A percentile compares a stretch with the other conserved stretches of the same genome.
Evolutionary conservation across 2,797 vertebrate genomes (phyloP).

Genomic region (Trichosurus vulpecula): DNA sequence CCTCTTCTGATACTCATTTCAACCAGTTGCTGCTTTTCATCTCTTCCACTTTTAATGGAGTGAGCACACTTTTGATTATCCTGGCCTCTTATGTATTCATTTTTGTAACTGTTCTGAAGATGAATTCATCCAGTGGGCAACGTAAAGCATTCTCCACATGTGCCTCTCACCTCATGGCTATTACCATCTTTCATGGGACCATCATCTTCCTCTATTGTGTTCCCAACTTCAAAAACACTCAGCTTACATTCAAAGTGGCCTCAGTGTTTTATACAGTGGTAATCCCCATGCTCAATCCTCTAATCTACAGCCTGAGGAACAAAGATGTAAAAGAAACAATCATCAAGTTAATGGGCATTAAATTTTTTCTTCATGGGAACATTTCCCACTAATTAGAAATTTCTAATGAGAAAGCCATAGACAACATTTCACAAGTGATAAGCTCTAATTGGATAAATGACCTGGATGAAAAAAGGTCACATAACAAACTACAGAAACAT

Average conservation of each 20-base stretch:
- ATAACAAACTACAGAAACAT: no score
- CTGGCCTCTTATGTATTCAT: conserved; percentile 70
- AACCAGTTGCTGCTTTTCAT: conserved; percentile 58
- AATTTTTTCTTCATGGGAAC: not conserved
- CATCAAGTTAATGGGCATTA: conserved; percentile 34
- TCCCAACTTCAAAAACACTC: conserved; percentile 63
- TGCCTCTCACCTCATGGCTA: conserved; percentile 52
- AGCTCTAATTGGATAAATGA: no score
- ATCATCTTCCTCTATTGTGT: conserved; percentile 73
- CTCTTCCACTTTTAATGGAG: conserved; percentile 59
- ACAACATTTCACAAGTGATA: not conserved
- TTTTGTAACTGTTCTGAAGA: conserved; percentile 59
- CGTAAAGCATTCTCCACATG: conserved; percentile 67
- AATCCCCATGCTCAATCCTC: conserved; percentile 72
- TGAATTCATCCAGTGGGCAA: conserved; percentile 26
- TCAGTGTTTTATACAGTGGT: conserved; percentile 74
- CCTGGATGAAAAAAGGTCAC: no score
- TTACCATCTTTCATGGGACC: conserved; percentile 72
- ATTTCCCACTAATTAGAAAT: not conserved
- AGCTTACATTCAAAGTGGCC: conserved; percentile 57
- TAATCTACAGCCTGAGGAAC: conserved; percentile 75
- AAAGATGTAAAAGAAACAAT: conserved; percentile 70
- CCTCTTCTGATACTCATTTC: conserved; percentile 53
- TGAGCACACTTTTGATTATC: conserved; percentile 62
- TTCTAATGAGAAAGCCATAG: not conserved